Percentiles rank a stretch among this genome's conserved stretches.
These are phyloP conservation scores for Cyprinodon brontotheroides DNA, from an alignment of 2,113 vertebrate genomes.

Conservation along the genomic window DNA sequence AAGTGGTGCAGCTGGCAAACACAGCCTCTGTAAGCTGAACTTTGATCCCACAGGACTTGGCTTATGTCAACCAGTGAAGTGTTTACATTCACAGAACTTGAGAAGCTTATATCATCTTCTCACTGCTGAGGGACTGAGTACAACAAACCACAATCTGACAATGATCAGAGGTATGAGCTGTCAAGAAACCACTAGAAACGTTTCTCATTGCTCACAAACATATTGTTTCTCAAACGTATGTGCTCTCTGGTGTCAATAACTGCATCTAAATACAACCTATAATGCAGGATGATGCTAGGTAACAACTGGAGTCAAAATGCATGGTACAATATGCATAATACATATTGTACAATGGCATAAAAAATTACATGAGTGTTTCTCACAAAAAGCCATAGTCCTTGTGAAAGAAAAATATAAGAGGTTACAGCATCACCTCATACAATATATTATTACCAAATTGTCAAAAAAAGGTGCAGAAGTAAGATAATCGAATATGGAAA, in stretches of 20 bases:
- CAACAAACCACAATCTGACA: slow-evolving; percentile 57
- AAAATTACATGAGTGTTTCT: too few relatives aligned
- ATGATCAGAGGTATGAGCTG: slow-evolving; percentile 41
- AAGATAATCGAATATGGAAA: too few relatives aligned
- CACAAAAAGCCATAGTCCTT: too few relatives aligned
- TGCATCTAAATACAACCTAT: background rate
- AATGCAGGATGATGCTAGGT: background rate
- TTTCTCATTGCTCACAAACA: background rate
- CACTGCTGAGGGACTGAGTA: slow-evolving; percentile 15
- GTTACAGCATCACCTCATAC: too few relatives aligned
- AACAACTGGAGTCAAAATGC: background rate
- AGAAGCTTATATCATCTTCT: slow-evolving; percentile 40
- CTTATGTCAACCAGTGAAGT: slow-evolving; percentile 56
- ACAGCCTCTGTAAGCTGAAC: slow-evolving; percentile 37
- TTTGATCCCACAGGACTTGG: slow-evolving; percentile 38
- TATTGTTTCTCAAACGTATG: background rate
- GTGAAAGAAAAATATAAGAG: too few relatives aligned
- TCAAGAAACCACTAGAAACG: slow-evolving; percentile 11
- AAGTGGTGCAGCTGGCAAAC: slow-evolving; percentile 46
- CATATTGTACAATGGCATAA: too few relatives aligned
- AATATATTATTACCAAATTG: too few relatives aligned
- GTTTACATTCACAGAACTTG: slow-evolving; percentile 58
- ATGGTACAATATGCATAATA: background rate
- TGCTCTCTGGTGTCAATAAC: background rate
- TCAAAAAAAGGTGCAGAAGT: too few relatives aligned